Conservation (phyloP, 2,888 invertebrate species). For the Drosophila koepferae region DNA sequence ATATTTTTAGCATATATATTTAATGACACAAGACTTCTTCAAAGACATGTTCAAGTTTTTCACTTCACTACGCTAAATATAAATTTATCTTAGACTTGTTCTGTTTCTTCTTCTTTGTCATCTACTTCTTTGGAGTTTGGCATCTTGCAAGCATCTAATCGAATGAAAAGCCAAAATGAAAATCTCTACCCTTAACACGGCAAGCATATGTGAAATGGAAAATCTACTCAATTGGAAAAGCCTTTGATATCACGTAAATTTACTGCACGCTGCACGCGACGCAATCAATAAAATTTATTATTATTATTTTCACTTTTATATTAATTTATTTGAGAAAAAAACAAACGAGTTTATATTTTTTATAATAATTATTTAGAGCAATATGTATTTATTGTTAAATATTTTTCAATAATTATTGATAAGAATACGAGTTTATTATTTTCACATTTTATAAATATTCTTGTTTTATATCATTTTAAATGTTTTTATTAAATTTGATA, state of each 20-base stretch:
- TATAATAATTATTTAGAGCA: no score
- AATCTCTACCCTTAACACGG: conserved; percentile 5
- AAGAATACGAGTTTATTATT: no score
- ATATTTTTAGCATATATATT: background rate
- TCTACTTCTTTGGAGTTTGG: background rate
- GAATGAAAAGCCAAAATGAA: conserved; percentile 25
- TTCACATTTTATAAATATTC: no score
- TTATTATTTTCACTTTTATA: background rate
- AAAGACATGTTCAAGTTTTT: background rate
- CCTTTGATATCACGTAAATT: conserved; percentile 46
- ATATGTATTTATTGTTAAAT: background rate
- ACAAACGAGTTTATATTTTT: no score
- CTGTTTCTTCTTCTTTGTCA: background rate
- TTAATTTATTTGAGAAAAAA: no score
- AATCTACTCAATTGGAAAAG: conserved; percentile 44
- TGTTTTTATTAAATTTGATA: no score
- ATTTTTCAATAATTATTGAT: background rate
- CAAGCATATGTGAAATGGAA: conserved; percentile 36
- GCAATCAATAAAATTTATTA: conserved; percentile 4
- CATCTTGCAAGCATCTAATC: conserved; percentile 17
- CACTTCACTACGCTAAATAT: conserved; percentile 6
- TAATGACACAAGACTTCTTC: background rate
- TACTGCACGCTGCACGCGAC: background rate
- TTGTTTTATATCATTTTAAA: background rate
- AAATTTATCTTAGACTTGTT: conserved; percentile 2